These are phyloP conservation scores for Babyrousa celebensis DNA, from an alignment of 2,797 vertebrate genomes.

Conservation along the genomic window DNA sequence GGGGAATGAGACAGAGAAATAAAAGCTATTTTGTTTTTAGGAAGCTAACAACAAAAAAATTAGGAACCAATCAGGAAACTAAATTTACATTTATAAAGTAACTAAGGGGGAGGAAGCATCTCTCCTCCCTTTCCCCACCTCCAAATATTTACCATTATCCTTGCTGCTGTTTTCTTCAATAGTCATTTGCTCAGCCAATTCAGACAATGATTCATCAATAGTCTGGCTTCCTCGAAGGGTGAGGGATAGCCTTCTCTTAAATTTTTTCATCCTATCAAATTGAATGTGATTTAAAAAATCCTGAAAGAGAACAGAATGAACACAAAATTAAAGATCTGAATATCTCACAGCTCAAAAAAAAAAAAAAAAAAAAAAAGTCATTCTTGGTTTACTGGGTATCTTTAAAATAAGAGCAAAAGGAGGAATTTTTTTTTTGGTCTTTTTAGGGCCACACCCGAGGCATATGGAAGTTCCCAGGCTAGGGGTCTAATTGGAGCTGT, in stretches of 20 bases:
- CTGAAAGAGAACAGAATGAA: constrained; percentile 88
- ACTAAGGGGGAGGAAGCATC: constrained; percentile 1
- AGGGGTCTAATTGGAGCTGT: too few relatives aligned
- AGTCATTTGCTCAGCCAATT: constrained; percentile 99
- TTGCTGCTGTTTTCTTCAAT: constrained; percentile 98
- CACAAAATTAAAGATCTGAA: constrained; percentile 57
- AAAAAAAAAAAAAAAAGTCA: constrained; percentile 30
- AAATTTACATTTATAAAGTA: constrained; percentile 37
- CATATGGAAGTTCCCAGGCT: too few relatives aligned
- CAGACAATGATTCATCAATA: constrained; percentile 98
- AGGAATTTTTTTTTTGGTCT: background rate
- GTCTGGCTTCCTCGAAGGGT: constrained; percentile 98
- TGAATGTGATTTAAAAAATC: constrained; percentile 93
- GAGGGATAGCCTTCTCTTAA: constrained; percentile 98
- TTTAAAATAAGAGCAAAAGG: constrained; percentile 54
- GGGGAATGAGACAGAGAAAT: background rate
- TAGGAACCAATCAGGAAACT: background rate
- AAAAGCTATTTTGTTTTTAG: background rate
- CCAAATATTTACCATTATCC: constrained; percentile 95
- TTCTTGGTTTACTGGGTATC: constrained; percentile 12
- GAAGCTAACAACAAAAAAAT: constrained; percentile 43
- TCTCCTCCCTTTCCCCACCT: background rate
- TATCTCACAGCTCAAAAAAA: constrained; percentile 69
- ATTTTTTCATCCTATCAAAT: constrained; percentile 98
- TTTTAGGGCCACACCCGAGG: too few relatives aligned